Evolutionary conservation across 2,113 vertebrate genomes (phyloP), one percentile per base, ranked within the genome.

Genomic region (Progne subis): DNA sequence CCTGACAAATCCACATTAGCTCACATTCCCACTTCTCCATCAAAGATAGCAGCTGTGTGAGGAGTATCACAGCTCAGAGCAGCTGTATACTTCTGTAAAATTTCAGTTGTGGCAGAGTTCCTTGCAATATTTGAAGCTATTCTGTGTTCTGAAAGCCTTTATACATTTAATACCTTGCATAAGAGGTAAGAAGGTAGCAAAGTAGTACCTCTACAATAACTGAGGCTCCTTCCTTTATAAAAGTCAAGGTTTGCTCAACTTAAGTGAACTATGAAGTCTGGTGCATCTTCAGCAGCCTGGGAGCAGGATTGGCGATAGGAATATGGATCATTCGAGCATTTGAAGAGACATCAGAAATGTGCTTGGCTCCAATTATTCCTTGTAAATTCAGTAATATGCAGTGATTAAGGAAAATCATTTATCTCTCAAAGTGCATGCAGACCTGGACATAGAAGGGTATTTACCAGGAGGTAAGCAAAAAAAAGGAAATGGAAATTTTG

Each of bases 371-470:
- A 67, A 2, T n/a, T 60, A 52, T 37, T 90, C 50, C 41, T 65
- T 41, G 18, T 26, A 65, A 57, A 65, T 70, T 74, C 43, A 32
- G n/a, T 43, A 88, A 56, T 8, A 70, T 49, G 18, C 13, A 81
- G 65, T 34, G 12, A 53, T 6, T 18, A 49, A 53, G 46, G 28
- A 78, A 78, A 72, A 70, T 43, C 0, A 2, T 39, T 39, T 12
- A 29, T 23, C 6, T 82, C 24, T 19, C 10, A 1, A 61, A 24
- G 19, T 1, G 0, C 0, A 43, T 12, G 11, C 34, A 88, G 47
- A 41, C 8, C 37, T 34, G 16, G 37, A 65, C 34, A 52, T 2
- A 7, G 29, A 37, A 52, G 14, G 13, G 13, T 53, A n/a, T 12
- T 52, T 49, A 65, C 5, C 37, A 74, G 31, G 12, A 61, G 10